phyloP scores from a whole-genome alignment of 2,888 invertebrate species.

The Ophion slaviceki region DNA sequence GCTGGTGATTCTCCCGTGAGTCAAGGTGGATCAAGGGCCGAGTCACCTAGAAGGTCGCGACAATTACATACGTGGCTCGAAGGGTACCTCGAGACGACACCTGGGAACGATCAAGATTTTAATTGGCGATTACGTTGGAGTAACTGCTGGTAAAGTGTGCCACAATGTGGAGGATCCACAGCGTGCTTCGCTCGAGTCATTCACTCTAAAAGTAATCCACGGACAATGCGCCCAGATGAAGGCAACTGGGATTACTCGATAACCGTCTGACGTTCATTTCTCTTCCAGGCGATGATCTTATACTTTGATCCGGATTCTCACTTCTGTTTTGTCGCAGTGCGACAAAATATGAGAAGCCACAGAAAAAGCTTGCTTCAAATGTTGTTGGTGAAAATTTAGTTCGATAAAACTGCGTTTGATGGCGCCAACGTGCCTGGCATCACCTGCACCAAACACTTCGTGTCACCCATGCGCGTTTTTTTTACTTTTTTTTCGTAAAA shows the following conservation, averaged over 20 bases:
- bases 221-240: neutral
- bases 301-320: too few relatives aligned
- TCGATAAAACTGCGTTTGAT: too few relatives aligned
- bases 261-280: neutral
- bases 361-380: too few relatives aligned
- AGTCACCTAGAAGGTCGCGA: conserved; percentile 47
- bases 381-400: too few relatives aligned
- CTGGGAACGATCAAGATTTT: conserved; percentile 60
- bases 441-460: neutral
- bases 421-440: too few relatives aligned
- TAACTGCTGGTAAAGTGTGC: conserved; percentile 51
- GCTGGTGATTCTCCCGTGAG: neutral
- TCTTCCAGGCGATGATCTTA: neutral
- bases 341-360: too few relatives aligned
- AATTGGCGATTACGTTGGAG: conserved; percentile 60
- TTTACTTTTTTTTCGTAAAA: conserved; percentile 1
- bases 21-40: neutral
- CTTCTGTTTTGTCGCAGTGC: too few relatives aligned
- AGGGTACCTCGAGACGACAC: conserved; percentile 44
- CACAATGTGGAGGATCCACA: conserved; percentile 31
- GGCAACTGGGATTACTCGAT: too few relatives aligned
- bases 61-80: conserved; percentile 49
- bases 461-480: neutral
- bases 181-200: conserved; percentile 24
- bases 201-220: conserved; percentile 10